Conservation (phyloP, 2,888 invertebrate species). For the Hemicrepidius hirtus region DNA sequence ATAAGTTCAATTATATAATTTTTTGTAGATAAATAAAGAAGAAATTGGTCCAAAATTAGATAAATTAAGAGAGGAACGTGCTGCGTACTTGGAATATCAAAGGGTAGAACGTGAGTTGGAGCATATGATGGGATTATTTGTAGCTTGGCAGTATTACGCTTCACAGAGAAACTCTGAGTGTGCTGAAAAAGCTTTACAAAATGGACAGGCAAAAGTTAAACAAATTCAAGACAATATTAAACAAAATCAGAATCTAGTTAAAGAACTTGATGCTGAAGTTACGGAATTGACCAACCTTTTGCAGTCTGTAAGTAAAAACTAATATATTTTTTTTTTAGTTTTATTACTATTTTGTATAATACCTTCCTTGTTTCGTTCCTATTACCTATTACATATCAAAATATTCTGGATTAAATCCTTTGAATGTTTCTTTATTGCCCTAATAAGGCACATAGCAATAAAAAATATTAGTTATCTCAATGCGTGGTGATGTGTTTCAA, state of each 20-base stretch:
- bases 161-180: slow-evolving; percentile 58
- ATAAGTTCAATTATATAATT: background rate
- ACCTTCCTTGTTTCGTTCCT: background rate
- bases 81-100: slow-evolving; percentile 91
- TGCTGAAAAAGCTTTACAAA: slow-evolving; percentile 63
- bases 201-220: slow-evolving; percentile 61
- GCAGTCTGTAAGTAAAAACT: slow-evolving; percentile 77
- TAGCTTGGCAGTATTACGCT: slow-evolving; percentile 82
- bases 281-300: slow-evolving; percentile 78
- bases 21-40: slow-evolving; percentile 80
- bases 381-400: no score
- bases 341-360: background rate
- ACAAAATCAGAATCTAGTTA: slow-evolving; percentile 74
- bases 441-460: no score
- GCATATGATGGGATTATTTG: slow-evolving; percentile 82
- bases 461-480: no score
- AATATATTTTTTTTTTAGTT: no score
- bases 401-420: no score
- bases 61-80: slow-evolving; percentile 88
- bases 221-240: slow-evolving; percentile 72
- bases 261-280: slow-evolving; percentile 76
- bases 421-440: no score
- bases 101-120: slow-evolving; percentile 90
- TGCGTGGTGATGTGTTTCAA: no score
- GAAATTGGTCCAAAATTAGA: slow-evolving; percentile 93